Evolutionary conservation across 2,888 invertebrate genomes (phyloP).

Genomic region (Holacanthella duospinosa): DNA sequence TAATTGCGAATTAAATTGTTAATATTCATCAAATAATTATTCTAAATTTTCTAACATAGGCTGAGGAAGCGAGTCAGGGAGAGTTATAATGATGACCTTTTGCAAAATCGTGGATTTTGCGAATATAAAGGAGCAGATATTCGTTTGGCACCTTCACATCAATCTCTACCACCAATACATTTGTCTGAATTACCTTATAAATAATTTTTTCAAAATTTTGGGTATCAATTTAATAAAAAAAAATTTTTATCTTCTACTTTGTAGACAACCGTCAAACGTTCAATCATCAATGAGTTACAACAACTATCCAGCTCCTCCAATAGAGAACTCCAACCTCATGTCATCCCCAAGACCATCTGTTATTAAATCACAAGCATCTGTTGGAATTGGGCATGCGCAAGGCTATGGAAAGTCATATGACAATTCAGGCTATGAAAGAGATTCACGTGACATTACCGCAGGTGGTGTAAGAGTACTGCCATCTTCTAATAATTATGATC

Average conservation of each 20-base stretch:
- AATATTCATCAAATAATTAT: neutral
- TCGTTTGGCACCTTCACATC: no score
- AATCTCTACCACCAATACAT: no score
- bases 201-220: neutral
- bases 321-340: no score
- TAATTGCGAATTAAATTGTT: neutral
- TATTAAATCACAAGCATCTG: neutral
- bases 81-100: neutral
- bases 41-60: neutral
- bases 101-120: neutral
- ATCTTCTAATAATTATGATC: neutral
- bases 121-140: neutral
- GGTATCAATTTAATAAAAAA: neutral
- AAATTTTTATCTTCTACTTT: neutral
- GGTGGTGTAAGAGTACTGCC: neutral
- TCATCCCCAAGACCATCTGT: neutral
- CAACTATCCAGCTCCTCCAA: neutral
- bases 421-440: neutral
- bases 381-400: neutral
- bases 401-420: neutral
- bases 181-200: neutral
- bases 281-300: neutral
- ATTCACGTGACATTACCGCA: neutral
- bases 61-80: neutral
- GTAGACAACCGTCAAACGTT: neutral